Evolutionary conservation across 2,113 vertebrate genomes (phyloP).

Genomic region (Rhipidura dahli): DNA sequence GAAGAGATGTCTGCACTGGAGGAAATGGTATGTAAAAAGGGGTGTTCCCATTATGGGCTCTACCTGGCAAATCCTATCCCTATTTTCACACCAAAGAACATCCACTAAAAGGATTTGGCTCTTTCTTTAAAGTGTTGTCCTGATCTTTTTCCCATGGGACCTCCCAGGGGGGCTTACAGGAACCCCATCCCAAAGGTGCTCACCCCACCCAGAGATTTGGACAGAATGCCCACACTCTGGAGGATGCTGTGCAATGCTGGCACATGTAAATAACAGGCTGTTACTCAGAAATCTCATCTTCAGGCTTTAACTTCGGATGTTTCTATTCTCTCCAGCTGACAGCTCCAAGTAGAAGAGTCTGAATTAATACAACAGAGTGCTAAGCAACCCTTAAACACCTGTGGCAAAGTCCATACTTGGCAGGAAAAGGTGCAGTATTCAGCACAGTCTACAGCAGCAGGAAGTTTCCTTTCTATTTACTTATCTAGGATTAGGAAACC

Average conservation of each 20-base stretch:
- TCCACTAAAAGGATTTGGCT: not conserved
- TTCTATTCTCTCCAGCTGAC: not conserved
- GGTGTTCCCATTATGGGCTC: not conserved
- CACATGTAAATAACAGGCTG: not conserved
- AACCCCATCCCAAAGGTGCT: not conserved
- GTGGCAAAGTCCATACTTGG: not conserved
- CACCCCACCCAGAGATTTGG: not conserved
- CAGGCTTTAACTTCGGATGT: not conserved
- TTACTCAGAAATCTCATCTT: not conserved
- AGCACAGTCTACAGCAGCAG: not conserved
- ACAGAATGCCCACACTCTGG: not conserved
- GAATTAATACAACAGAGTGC: not conserved
- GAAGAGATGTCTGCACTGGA: not conserved
- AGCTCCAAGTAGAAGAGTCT: not conserved
- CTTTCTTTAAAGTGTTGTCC: not conserved
- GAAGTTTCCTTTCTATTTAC: not conserved
- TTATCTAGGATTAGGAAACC: not conserved
- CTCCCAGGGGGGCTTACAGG: not conserved
- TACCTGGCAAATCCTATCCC: not conserved
- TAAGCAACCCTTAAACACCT: not conserved
- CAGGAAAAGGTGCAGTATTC: not conserved
- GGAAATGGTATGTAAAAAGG: not conserved
- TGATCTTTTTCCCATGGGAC: not conserved
- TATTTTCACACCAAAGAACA: not conserved
- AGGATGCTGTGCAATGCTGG: not conserved